Evolutionary conservation across 2,888 invertebrate species (phyloP), one percentile per base, ranked within the genome.

Genomic region (Oscheius onirici): DNA sequence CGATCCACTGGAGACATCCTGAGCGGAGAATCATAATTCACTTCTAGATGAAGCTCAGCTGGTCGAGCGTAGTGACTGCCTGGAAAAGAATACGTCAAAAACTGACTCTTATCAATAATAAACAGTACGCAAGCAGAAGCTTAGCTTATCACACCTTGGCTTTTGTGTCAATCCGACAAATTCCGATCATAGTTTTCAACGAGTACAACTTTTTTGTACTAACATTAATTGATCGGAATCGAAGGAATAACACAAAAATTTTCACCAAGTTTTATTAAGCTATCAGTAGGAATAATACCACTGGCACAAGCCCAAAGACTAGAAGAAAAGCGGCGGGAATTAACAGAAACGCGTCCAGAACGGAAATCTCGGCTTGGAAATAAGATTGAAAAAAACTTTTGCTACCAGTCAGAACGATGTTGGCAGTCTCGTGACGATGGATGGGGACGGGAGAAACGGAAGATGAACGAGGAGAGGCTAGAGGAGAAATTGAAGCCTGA

Each of bases 101-200:
- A 34, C 3, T 3, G 34, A 34, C 5, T 34, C 34, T 34, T 34
- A 34, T 34, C 34, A 34, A 34, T 3, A 34, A 34, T 34, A 34
- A 34, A 58, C 17, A 40, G 22, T 20, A 40, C 41, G 20, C 17
- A 34, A 22, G n/a, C 40, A 41, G n/a, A n/a, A n/a, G 40, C 58
- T 41, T 40, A 34, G 34, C 58, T 58, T 58, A 58, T 58, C 58
- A 41, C 41, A 41, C 58, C 41, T 26, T n/a, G 13, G 26, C 41
- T 58, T 41, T 58, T 41, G 58, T 58, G 41, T 43, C 41, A 58
- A 40, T 58, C 41, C 58, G 20, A 34, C 58, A 17, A 34, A 63
- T 63, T 63, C 63, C 63, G 28, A 63, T 46, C 63, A 63, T 63
- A 63, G 63, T 63, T 63, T 63, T 49, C 63, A 26, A 49, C 24